These are phyloP conservation scores for Drosophila nigricruria DNA, from an alignment of 2,888 invertebrate genomes.

Conservation along the genomic window DNA sequence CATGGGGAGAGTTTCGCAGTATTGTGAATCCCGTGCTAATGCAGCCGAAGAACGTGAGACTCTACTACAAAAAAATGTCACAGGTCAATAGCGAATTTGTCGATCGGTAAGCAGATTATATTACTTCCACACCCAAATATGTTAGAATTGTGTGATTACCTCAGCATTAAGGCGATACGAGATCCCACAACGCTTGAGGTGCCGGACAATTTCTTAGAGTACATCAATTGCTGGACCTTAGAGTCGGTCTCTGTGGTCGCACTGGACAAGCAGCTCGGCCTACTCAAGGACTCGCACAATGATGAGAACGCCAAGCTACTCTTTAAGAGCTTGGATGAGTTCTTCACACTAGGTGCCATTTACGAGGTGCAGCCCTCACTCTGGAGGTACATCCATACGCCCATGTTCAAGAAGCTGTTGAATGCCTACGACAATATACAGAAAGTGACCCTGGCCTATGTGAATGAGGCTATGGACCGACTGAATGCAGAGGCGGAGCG, in stretches of 20 bases:
- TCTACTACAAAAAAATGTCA: slow-evolving; percentile 86
- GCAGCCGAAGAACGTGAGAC: slow-evolving; percentile 87
- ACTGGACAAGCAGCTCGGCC: slow-evolving; percentile 83
- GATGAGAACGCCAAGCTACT: slow-evolving; percentile 57
- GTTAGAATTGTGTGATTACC: background rate
- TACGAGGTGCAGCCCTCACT: slow-evolving; percentile 63
- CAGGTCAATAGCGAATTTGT: slow-evolving; percentile 85
- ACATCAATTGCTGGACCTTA: slow-evolving; percentile 87
- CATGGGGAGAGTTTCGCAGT: slow-evolving; percentile 89
- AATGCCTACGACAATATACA: slow-evolving; percentile 68
- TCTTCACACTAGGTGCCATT: slow-evolving; percentile 35
- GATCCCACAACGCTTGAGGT: slow-evolving; percentile 81
- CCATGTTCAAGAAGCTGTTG: slow-evolving; percentile 57
- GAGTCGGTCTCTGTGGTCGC: slow-evolving; percentile 86
- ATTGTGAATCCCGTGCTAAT: slow-evolving; percentile 89
- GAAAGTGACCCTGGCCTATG: slow-evolving; percentile 72
- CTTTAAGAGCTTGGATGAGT: slow-evolving; percentile 55
- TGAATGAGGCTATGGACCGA: slow-evolving; percentile 81
- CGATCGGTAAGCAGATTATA: slow-evolving; percentile 48
- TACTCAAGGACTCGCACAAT: slow-evolving; percentile 54
- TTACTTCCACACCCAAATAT: no score
- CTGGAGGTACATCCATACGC: slow-evolving; percentile 62
- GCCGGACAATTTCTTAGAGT: slow-evolving; percentile 85
- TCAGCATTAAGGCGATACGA: slow-evolving; percentile 82
- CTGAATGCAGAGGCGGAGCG: slow-evolving; percentile 51